Percentiles rank a stretch among this genome's conserved stretches.
phyloP scores from a whole-genome alignment of 1,140 invertebrate genomes.

The Orchesella cincta region DNA sequence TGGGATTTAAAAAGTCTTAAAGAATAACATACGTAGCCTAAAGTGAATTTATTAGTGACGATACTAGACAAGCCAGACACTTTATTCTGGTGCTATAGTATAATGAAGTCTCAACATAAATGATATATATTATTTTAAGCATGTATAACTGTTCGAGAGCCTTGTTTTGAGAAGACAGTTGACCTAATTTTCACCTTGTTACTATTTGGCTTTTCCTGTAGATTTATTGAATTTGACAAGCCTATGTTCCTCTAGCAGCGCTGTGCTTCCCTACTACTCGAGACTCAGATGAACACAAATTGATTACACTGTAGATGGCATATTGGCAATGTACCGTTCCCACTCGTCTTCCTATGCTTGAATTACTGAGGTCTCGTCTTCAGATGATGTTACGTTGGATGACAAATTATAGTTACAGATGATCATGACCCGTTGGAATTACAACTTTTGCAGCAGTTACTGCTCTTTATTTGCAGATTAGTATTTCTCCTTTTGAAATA shows the following conservation, averaged over 20 bases:
- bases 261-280: slow-evolving; percentile 8
- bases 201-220: slow-evolving; percentile 17
- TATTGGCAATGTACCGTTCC: neutral
- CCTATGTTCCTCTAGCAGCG: slow-evolving; percentile 4
- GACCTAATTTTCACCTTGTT: slow-evolving; percentile 18
- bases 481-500: neutral
- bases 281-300: slow-evolving; percentile 12
- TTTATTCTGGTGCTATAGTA: too few species aligned
- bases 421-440: neutral
- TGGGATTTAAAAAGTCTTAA: slow-evolving; percentile 38
- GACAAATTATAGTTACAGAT: neutral
- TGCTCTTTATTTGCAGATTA: neutral
- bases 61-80: too few species aligned
- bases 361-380: neutral
- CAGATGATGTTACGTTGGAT: slow-evolving; percentile 5
- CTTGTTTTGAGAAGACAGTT: neutral
- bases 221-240: slow-evolving; percentile 21
- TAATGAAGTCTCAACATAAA: too few species aligned
- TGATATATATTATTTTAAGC: too few species aligned
- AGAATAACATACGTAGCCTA: slow-evolving; percentile 10
- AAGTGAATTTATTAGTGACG: slow-evolving; percentile 8
- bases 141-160: too few species aligned
- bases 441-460: neutral
- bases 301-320: slow-evolving; percentile 5
- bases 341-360: neutral